Conservation (phyloP, 2,888 invertebrate species). For the Aethes cnicana region DNA sequence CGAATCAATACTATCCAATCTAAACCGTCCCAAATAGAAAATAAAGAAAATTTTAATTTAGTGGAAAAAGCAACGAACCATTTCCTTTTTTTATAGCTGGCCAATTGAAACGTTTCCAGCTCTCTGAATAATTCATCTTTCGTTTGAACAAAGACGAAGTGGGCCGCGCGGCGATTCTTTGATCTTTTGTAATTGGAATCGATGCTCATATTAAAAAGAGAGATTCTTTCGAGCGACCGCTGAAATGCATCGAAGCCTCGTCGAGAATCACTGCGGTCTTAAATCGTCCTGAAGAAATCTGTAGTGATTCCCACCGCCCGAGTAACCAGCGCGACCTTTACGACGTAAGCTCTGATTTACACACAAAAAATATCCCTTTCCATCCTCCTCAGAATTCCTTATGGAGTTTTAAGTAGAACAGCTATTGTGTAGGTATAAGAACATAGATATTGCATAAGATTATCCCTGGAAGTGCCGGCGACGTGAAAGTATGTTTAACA, state of each 20-base stretch:
- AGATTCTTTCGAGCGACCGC: slow-evolving; percentile 72
- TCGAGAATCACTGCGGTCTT: too few species aligned
- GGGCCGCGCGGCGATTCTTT: slow-evolving; percentile 82
- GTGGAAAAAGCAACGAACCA: slow-evolving; percentile 81
- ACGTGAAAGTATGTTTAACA: slow-evolving; percentile 29
- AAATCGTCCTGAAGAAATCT: too few species aligned
- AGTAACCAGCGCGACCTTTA: slow-evolving; percentile 37
- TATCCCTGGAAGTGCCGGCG: slow-evolving; percentile 22
- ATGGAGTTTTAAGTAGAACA: slow-evolving; percentile 2
- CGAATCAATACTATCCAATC: slow-evolving; percentile 49
- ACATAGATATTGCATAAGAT: slow-evolving; percentile 26
- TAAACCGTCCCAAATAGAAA: slow-evolving; percentile 65
- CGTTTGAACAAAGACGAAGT: slow-evolving; percentile 83
- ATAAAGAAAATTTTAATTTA: slow-evolving; percentile 79
- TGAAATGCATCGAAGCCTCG: slow-evolving; percentile 78
- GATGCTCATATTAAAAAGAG: slow-evolving; percentile 83
- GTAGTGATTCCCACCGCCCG: slow-evolving; percentile 60
- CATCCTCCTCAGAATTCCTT: not conserved
- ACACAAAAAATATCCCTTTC: not conserved
- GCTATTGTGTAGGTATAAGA: slow-evolving; percentile 6
- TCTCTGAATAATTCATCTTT: slow-evolving; percentile 83
- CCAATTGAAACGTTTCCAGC: slow-evolving; percentile 83
- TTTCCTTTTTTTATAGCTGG: slow-evolving; percentile 81
- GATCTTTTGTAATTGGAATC: slow-evolving; percentile 83
- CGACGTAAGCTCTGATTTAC: not conserved